Evolutionary conservation across 1,140 invertebrate species (phyloP), one percentile per base, ranked within the genome.

Genomic region (Dryas iulia): DNA sequence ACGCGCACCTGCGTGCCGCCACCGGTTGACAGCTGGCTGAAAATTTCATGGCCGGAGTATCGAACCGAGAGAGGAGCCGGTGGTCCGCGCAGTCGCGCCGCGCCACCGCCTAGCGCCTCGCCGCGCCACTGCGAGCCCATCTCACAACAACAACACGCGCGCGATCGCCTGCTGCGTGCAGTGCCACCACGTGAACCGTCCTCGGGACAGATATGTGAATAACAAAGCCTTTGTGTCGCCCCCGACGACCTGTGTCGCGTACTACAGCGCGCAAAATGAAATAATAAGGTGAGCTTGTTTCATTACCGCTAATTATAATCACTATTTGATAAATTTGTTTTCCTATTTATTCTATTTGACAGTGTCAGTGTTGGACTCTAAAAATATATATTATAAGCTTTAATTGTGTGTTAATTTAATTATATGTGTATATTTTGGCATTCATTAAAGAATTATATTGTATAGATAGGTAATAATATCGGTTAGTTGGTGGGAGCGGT

Each of bases 31-130:
- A 90, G 86, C 81, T 78, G 82, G 84, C 81, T 90, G 82, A 90
- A 89, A 87, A 76, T 90, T 90, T 90, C 86, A 90, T 90, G 88
- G 88, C 81, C 88, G 86, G 71, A 73, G 80, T 90, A 90, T 90
- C 79, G 87, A 89, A 81, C 87, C 68, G 73, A 67, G 72, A 63
- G 39, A 47, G 39, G 54, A 56, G 21, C 33, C 31, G 31, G 33
- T 11, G 60, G 54, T 53, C 33, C 77, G 84, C 86, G 86, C 86
- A 85, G 84, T 68, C 84, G 86, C 85, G 75, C 61, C 76, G 63
- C 71, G 72, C 67, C 74, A 62, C 66, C 78, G 78, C 76, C 69
- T 73, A 73, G 72, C 70, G 61, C 78, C 71, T 76, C 79, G 76
- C 72, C 69, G 74, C 72, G 74, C 71, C 74, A 78, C 78, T 80